Percentiles rank a stretch among this genome's conserved stretches.
These are phyloP conservation scores for Montipora sp. DNA, from an alignment of 64 coral and sea anemone genomes.

Conservation along the genomic window DNA sequence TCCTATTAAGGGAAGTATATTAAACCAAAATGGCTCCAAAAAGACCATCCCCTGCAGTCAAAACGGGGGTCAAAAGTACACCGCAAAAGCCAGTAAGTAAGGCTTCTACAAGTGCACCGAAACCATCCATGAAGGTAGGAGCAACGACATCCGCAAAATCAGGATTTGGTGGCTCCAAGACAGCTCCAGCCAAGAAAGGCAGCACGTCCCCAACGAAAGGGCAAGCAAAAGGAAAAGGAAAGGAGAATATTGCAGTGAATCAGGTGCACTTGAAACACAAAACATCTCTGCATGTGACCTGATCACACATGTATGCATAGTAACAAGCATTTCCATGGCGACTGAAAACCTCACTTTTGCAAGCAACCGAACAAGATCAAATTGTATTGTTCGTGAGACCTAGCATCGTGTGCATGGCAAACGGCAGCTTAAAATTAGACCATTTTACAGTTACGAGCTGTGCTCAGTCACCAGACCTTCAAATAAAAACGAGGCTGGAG, in stretches of 20 bases:
- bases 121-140: slow-evolving; percentile 18
- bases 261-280: neutral
- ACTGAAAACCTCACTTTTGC: too few species aligned
- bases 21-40: slow-evolving; percentile 80
- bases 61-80: slow-evolving; percentile 47
- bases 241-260: slow-evolving; percentile 33
- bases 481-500: too few species aligned
- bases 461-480: too few species aligned
- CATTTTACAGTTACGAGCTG: too few species aligned
- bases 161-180: slow-evolving; percentile 27
- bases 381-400: too few species aligned
- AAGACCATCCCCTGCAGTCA: slow-evolving; percentile 63
- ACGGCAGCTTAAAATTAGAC: too few species aligned
- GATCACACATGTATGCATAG: too few species aligned
- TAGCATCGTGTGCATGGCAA: too few species aligned
- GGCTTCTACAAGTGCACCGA: neutral
- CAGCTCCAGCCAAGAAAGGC: slow-evolving; percentile 41
- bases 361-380: too few species aligned
- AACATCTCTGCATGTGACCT: too few species aligned
- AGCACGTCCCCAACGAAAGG: slow-evolving; percentile 57
- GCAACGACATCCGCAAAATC: slow-evolving; percentile 31
- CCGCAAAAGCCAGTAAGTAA: slow-evolving; percentile 37
- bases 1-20: neutral
- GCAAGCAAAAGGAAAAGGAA: slow-evolving; percentile 76
- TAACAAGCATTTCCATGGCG: too few species aligned